Base-by-base conservation (phyloP, 2,888 invertebrate genomes). In the Xestia c-nigrum region DNA sequence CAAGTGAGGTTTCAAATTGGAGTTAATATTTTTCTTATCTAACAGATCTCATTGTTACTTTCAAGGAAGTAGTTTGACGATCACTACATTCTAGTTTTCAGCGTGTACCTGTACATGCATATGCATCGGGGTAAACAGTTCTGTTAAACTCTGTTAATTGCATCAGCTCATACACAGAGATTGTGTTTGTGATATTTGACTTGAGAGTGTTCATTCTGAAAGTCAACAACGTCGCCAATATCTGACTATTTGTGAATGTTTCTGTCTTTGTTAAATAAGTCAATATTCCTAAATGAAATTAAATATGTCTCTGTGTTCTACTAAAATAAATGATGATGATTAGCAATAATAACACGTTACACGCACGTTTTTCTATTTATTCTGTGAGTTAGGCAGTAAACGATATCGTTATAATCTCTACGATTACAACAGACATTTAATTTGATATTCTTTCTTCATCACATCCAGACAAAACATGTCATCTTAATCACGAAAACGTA, bases 401-500 rank as follows among this genome's bases (percentile, higher is more conserved):
- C 4, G 43, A 24, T 64, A 24, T 50, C 40, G 43, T 46, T 38
- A 24, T 63, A 40, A 40, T 57, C 38, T 43, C 3, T 38, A 43
- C 38, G 38, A 57, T 5, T 14, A 59, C 1, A 64, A 46, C 31
- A 74, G 52, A 66, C 24, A 55, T 50, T 72, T 68, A 0, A 61
- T 82, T 77, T 61, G 69, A 81, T 70, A 70, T 71, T 74, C 31
- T 69, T 61, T 63, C 64, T 19, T 43, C n/a, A 24, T 64, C 43
- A 64, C 43, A n/a, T n/a, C 21, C 63, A 75, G 66, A 83, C 70
- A 85, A 83, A 83, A 83, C 65, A 70, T 68, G 46, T 46, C 66
- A 72, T 79, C 76, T 76, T 78, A 77, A 84, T 84, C 76, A 82
- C 72, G 72, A 74, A 82, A 80, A 67, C 76, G 75, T 82, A 77